Evolutionary conservation across 1,140 invertebrate species (phyloP).

Genomic region (Neoseiulus cucumeris): DNA sequence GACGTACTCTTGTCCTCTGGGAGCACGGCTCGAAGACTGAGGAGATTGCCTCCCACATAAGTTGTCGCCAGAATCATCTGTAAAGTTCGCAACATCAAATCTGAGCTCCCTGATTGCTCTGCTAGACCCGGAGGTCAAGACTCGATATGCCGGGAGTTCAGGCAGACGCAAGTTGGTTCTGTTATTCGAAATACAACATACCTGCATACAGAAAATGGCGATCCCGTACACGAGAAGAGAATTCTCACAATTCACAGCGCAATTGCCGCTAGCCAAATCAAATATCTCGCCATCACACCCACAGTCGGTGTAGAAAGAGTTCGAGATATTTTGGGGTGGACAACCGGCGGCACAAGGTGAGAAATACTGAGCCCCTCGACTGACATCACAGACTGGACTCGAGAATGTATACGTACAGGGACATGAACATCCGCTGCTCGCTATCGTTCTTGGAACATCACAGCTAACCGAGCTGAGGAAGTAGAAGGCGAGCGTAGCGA

Average conservation of each 20-base stretch:
- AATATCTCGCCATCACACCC: neutral
- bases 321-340: neutral
- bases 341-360: neutral
- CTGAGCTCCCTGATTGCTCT: no score
- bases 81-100: no score
- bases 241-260: neutral
- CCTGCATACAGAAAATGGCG: neutral
- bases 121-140: no score
- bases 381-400: neutral
- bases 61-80: neutral
- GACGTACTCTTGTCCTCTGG: neutral
- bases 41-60: constrained; percentile 1
- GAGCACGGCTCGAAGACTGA: neutral
- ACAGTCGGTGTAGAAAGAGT: neutral
- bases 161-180: neutral
- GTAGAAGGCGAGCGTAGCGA: neutral
- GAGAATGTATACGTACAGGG: neutral
- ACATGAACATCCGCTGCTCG: neutral
- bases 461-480: neutral
- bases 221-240: neutral
- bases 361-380: neutral
- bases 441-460: neutral
- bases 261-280: neutral
- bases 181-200: neutral
- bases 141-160: no score